Base-by-base conservation (phyloP, 2,113 vertebrate genomes). In the Ammodytes marinus region DNA sequence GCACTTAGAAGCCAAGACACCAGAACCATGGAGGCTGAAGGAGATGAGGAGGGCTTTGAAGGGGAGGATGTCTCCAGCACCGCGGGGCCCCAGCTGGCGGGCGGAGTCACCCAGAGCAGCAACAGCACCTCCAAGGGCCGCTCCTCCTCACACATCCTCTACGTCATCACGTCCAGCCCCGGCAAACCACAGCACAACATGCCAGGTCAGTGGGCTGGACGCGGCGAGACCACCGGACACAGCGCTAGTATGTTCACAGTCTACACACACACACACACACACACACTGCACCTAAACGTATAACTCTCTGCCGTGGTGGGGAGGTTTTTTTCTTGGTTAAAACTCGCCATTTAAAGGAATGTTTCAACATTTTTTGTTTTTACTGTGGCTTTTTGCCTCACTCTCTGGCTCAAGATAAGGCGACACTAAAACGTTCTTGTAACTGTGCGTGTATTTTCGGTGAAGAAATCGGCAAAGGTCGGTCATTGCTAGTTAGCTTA, bases 161-260 rank as follows among this genome's bases (percentile, higher is more conserved):
- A 98, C 17, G 96, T 98, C 84, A 97, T 98, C 95, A 99, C 98
- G 74, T 97, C 97, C 90, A 98, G 97, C 91, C 98, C 98, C 17
- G 96, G 96, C 80, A 96, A 97, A 78, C 95, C 96, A 5, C 94
- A 95, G 7, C 96, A 93, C 91, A 95, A 95, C 81, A 95, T 96
- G 95, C 97, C 98, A 96, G 97, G 98, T 98, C 92, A 95, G 95
- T 95, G 93, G 92, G 89, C 89, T 89, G 94, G 93, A 92, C 92
- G 73, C 84, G 57, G 88, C 88, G 84, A 89, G 92, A 94, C 92
- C 91, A 85, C 80, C 85, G 89, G 89, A 61, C 92, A 93, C 87
- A 91, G 72, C 71, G 80, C 93, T 88, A 94, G 94, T 95, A 94
- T 93, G 95, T 95, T 69, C 72, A 86, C 27, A 27, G 27, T 27